Percentiles rank a stretch among this genome's conserved stretches.
phyloP scores from a whole-genome alignment of 2,797 vertebrate species.

The Coendou prehensilis region DNA sequence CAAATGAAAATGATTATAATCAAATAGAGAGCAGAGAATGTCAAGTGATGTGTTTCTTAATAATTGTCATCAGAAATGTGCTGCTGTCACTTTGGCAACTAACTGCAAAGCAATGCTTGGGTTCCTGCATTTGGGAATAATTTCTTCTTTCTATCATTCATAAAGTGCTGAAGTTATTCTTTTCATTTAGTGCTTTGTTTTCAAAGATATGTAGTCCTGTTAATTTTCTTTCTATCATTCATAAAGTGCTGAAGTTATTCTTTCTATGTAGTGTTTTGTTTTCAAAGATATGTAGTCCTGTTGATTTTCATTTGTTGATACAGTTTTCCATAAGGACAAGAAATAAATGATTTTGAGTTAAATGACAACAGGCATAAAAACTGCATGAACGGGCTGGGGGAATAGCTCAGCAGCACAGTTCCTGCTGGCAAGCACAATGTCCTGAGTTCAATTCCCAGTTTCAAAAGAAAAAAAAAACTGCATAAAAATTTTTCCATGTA shows the following conservation, averaged over 20 bases:
- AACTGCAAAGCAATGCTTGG: neutral
- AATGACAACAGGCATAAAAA: neutral
- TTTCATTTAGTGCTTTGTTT: no score
- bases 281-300: neutral
- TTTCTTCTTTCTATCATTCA: neutral
- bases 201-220: no score
- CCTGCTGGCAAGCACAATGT: no score
- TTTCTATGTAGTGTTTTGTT: neutral
- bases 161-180: no score
- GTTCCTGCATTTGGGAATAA: neutral
- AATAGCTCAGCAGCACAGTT: no score
- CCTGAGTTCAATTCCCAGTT: no score
- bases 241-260: neutral
- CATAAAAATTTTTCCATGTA: constrained; percentile 18
- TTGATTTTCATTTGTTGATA: neutral
- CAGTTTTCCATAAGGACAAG: neutral
- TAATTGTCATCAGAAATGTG: neutral
- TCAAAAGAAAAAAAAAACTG: neutral
- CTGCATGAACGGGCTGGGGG: neutral
- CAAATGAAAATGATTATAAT: constrained; percentile 23
- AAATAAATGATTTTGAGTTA: constrained; percentile 58
- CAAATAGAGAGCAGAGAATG: neutral
- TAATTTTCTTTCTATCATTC: neutral
- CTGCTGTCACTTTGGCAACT: neutral
- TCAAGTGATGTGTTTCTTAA: neutral